phyloP scores from a whole-genome alignment of 1,140 invertebrate genomes.

The Euwallacea similis region DNA sequence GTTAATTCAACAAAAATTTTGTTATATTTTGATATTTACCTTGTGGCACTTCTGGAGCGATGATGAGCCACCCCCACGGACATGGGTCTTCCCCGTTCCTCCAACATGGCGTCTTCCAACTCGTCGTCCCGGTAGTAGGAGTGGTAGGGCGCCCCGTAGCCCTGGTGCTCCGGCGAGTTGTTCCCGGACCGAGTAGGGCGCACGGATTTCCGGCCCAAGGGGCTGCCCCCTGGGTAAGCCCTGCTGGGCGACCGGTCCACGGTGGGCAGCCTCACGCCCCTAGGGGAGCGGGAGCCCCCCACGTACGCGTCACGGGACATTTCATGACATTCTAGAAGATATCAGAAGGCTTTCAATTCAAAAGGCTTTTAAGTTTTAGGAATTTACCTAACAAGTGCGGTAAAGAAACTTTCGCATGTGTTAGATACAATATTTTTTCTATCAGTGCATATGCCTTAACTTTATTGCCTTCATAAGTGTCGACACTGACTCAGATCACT shows the following conservation, averaged over 20 bases:
- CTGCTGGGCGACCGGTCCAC: constrained; percentile 81
- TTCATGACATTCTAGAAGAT: constrained; percentile 52
- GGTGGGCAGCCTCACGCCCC: constrained; percentile 72
- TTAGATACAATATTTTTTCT: neutral
- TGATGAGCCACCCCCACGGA: constrained; percentile 60
- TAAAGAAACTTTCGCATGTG: neutral
- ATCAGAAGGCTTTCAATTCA: neutral
- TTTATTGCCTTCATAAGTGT: neutral
- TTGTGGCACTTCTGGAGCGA: constrained; percentile 63
- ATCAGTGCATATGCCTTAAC: neutral
- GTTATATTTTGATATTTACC: constrained; percentile 39
- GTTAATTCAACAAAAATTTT: neutral
- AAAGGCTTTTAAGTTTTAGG: neutral
- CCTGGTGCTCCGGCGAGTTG: constrained; percentile 61
- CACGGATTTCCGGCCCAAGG: constrained; percentile 57
- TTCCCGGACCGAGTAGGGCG: constrained; percentile 61
- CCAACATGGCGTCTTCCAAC: constrained; percentile 69
- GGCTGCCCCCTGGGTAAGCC: constrained; percentile 67
- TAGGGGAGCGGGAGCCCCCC: constrained; percentile 65
- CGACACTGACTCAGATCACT: neutral
- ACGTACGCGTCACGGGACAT: constrained; percentile 76
- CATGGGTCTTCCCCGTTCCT: constrained; percentile 67
- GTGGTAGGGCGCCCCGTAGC: constrained; percentile 52
- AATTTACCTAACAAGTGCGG: neutral
- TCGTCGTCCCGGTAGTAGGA: constrained; percentile 73